phyloP scores from a whole-genome alignment of 2,113 vertebrate genomes.

The Mastomys coucha region DNA sequence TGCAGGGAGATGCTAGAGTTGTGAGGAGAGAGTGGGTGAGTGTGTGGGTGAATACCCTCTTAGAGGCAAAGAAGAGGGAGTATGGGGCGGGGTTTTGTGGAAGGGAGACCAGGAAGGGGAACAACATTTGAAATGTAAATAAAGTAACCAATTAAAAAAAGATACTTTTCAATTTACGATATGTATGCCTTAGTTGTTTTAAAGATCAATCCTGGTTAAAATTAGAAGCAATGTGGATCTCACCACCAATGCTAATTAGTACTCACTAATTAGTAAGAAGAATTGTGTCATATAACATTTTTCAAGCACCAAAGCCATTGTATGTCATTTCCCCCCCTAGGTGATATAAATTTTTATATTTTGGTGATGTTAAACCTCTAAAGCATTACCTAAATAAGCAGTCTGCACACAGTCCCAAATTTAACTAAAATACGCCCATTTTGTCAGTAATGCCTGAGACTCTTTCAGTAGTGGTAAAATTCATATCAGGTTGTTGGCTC shows the following conservation, averaged over 20 bases:
- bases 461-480: not conserved
- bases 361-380: not conserved
- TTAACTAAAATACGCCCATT: not conserved
- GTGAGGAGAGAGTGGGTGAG: too few relatives aligned
- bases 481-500: not conserved
- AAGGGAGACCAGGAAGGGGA: too few relatives aligned
- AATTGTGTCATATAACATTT: not conserved
- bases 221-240: not conserved
- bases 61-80: too few relatives aligned
- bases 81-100: too few relatives aligned
- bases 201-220: not conserved
- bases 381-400: not conserved
- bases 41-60: too few relatives aligned
- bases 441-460: not conserved
- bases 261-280: not conserved
- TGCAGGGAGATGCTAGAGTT: too few relatives aligned
- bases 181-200: not conserved
- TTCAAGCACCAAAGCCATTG: not conserved
- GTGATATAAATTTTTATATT: not conserved
- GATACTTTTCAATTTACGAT: not conserved
- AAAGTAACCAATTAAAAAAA: not conserved
- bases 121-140: too few relatives aligned
- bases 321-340: not conserved
- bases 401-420: not conserved
- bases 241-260: not conserved